Evolutionary conservation across 2,113 vertebrate species (phyloP).

Genomic region (Sinocyclocheilus maitianheensis): DNA sequence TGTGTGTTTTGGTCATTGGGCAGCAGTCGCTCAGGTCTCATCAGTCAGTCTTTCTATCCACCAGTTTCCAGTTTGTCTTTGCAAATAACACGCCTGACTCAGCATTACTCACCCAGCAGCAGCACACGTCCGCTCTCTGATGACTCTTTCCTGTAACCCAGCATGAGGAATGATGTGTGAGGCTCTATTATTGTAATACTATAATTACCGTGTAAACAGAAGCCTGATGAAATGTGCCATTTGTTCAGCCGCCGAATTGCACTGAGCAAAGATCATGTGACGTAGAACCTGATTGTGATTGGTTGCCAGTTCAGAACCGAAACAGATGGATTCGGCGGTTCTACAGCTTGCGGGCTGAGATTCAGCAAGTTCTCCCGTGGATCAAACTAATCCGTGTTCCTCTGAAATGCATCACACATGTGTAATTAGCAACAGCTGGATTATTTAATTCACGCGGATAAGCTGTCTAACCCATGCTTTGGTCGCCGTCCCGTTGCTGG

Average conservation of each 20-base stretch:
- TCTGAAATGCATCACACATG: not conserved
- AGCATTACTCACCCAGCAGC: not conserved
- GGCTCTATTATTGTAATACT: conserved; percentile 30
- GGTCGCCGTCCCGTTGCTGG: not conserved
- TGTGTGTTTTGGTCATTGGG: conserved; percentile 3
- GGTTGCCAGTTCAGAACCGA: not conserved
- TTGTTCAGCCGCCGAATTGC: not conserved
- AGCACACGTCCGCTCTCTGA: not conserved
- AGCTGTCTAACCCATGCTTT: not conserved
- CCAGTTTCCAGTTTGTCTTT: conserved; percentile 23
- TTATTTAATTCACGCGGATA: not conserved
- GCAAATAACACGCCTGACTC: conserved; percentile 22
- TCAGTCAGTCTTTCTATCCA: not conserved
- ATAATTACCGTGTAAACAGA: conserved; percentile 31
- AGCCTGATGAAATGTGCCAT: conserved; percentile 26
- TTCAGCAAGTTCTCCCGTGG: not conserved
- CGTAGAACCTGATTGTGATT: not conserved
- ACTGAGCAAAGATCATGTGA: not conserved
- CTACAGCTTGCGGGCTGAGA: not conserved
- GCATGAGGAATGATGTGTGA: conserved; percentile 2
- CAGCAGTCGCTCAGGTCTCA: not conserved
- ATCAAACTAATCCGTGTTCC: not conserved
- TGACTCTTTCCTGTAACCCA: not conserved
- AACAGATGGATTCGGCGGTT: not conserved
- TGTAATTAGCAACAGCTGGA: conserved; percentile 7